Conservation (phyloP, 2,113 vertebrate genomes). For the Notiomystis cincta region DNA sequence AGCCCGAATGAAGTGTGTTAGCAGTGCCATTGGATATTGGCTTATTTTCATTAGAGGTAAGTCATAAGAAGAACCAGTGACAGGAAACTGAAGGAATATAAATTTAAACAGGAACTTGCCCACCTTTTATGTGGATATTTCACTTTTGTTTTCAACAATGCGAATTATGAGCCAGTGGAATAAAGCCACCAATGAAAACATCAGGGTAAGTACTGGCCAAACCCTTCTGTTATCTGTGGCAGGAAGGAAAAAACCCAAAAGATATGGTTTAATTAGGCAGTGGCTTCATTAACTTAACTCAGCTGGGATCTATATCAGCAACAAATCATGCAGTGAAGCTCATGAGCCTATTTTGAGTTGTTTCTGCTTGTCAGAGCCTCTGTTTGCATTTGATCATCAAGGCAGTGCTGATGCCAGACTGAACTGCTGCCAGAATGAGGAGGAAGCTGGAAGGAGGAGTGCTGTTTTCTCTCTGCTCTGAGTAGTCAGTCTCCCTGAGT, state of each 20-base stretch:
- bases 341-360: neutral
- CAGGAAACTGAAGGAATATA: neutral
- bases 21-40: neutral
- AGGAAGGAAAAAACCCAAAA: neutral
- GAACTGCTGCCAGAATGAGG: neutral
- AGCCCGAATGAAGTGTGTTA: neutral
- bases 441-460: neutral
- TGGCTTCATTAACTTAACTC: neutral
- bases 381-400: fast-evolving
- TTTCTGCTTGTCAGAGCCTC: neutral
- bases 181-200: neutral
- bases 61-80: neutral
- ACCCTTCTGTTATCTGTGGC: neutral
- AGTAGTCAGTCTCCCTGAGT: neutral
- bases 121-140: neutral
- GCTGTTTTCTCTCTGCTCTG: neutral
- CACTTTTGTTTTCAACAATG: neutral
- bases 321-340: neutral
- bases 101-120: neutral
- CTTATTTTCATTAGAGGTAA: neutral
- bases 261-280: neutral
- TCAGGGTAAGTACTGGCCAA: neutral
- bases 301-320: neutral
- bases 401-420: neutral
- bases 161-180: neutral